Base-by-base conservation (phyloP, 2,113 vertebrate species). In the Pseudorhombus dupliciocellatus region DNA sequence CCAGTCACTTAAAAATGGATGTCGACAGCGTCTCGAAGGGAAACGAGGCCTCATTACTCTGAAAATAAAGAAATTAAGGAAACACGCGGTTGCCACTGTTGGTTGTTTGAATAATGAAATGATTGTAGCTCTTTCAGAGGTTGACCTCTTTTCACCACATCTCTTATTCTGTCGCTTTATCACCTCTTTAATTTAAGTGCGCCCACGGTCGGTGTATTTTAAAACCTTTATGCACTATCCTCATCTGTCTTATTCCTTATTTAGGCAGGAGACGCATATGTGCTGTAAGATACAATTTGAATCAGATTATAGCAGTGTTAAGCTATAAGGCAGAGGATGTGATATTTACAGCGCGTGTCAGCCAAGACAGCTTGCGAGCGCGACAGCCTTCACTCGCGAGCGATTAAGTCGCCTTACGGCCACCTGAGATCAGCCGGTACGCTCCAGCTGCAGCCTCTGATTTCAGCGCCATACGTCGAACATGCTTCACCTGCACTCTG, bases 391-490 rank as follows among this genome's bases (percentile, higher is more conserved):
- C 8, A 7, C 24, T 67, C 67, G 60, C 24, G 55, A 66, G 48
- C 21, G 37, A 84, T 79, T 60, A 75, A 51, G 42, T 79, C 48
- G 34, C 34, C 2, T 62, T 26, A 34, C 21, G 58, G 31, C 34
- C 61, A 63, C 66, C 30, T 77, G 57, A 77, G 73, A 18, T 50
- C 59, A 63, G 62, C 59, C 64, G 77, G 69, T 75, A 66, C 34
- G 22, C 15, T 74, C 30, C 44, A 71, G 70, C 68, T 79, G 62
- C 46, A 16, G 56, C 8, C 30, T 66, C 24, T 31, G 37, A 66
- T 72, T 72, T 77, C 40, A 57, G 25, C 21, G 25, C 20, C 55
- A 25, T 25, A 50, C 7, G 1, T 0, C 4, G 20, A 6, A 24
- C 1, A 37, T 44, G 24, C 14, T 21, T 22, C 18, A 42, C 26